phyloP scores from a whole-genome alignment of 35 echinoderm and acorn worm species.

The Apostichopus japonicus region DNA sequence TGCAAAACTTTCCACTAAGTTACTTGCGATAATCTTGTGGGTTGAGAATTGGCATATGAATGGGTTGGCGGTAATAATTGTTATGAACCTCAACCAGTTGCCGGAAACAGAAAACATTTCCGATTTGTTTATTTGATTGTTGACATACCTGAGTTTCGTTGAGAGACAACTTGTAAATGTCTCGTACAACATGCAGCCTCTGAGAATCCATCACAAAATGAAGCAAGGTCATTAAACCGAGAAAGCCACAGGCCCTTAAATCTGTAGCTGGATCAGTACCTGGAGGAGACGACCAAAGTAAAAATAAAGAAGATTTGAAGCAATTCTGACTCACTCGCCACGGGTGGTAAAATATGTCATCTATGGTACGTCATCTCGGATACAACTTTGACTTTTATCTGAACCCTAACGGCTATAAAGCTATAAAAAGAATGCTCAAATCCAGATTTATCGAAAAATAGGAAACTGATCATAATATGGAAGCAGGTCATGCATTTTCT shows the following conservation, averaged over 20 bases:
- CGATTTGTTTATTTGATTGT: neutral
- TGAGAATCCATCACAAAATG: slow-evolving; percentile 88
- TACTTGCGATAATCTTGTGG: too few relatives aligned
- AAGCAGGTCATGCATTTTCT: too few relatives aligned
- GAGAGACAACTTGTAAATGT: slow-evolving; percentile 91
- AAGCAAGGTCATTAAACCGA: slow-evolving; percentile 87
- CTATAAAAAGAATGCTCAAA: too few relatives aligned
- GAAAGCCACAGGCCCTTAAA: slow-evolving; percentile 90
- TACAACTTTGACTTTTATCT: too few relatives aligned
- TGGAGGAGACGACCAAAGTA: neutral
- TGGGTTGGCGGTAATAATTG: neutral
- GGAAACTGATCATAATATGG: too few relatives aligned
- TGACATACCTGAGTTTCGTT: slow-evolving; percentile 87
- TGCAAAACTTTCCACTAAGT: too few relatives aligned
- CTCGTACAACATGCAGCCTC: slow-evolving; percentile 74
- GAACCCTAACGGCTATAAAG: too few relatives aligned
- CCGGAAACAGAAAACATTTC: too few relatives aligned
- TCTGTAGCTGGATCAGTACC: slow-evolving; percentile 94
- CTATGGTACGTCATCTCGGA: too few relatives aligned
- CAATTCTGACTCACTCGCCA: neutral
- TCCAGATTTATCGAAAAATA: too few relatives aligned
- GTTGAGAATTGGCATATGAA: too few relatives aligned
- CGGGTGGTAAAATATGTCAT: neutral
- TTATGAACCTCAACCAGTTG: neutral
- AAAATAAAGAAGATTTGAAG: neutral